phyloP scores from a whole-genome alignment of 2,113 vertebrate genomes.

The Pleuronectes platessa region DNA sequence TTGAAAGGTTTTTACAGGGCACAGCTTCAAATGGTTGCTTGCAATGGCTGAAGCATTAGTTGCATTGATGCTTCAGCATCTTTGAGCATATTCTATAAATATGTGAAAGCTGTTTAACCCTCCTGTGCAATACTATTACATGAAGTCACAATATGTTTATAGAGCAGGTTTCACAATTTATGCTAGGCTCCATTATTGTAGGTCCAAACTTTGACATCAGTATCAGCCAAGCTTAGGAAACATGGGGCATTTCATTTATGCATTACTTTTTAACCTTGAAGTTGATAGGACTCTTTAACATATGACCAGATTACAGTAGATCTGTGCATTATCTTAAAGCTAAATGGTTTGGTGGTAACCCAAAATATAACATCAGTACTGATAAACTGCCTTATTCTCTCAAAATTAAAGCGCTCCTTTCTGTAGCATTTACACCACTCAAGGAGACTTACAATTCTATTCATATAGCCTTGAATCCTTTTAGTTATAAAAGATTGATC shows the following conservation, averaged over 20 bases:
- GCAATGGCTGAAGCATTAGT: constrained; percentile 5
- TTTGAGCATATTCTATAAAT: constrained; percentile 1
- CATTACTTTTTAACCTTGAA: constrained; percentile 32
- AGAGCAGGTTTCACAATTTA: constrained; percentile 16
- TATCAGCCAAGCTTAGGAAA: constrained; percentile 47
- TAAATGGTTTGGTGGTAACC: constrained; percentile 37
- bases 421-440: neutral
- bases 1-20: neutral
- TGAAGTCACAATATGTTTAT: constrained; percentile 11
- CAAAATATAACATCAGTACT: constrained; percentile 18
- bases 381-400: constrained; percentile 21
- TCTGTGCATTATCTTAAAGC: constrained; percentile 52
- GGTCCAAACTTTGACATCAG: constrained; percentile 33
- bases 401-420: constrained; percentile 31
- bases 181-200: constrained; percentile 38
- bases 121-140: neutral
- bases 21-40: constrained; percentile 43
- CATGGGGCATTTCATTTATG: constrained; percentile 42
- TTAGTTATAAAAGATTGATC: constrained; percentile 13
- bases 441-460: constrained; percentile 9
- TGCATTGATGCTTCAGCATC: constrained; percentile 2
- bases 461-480: constrained; percentile 9
- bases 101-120: constrained; percentile 5
- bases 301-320: constrained; percentile 40
- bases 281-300: constrained; percentile 40